phyloP scores from a whole-genome alignment of 2,797 vertebrate species.

The Gila robusta region DNA sequence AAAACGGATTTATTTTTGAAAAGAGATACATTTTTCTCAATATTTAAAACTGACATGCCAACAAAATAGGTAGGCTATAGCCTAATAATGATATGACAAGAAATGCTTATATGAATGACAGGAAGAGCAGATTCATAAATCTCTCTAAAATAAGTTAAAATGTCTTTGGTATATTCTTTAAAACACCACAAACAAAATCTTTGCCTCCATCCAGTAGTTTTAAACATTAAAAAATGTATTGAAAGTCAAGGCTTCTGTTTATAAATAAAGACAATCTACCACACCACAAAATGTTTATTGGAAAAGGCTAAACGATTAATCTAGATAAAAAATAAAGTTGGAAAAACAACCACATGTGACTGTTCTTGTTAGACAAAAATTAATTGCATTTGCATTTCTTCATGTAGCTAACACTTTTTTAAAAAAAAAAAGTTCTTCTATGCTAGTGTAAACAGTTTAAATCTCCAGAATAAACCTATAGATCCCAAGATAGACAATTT shows the following conservation, averaged over 20 bases:
- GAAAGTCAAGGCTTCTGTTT: not conserved
- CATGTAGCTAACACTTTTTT: not conserved
- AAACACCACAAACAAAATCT: not conserved
- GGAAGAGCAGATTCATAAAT: not conserved
- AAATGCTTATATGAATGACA: not conserved
- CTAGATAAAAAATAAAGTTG: not conserved
- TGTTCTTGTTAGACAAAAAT: not conserved
- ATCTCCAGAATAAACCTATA: not conserved
- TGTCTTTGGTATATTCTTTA: not conserved
- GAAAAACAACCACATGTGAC: not conserved
- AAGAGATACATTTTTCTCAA: not conserved
- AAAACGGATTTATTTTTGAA: slow-evolving; percentile 15
- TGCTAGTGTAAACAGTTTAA: not conserved
- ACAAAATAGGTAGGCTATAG: not conserved
- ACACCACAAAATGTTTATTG: not conserved
- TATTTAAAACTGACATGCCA: not conserved
- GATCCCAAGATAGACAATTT: not conserved
- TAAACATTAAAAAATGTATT: not conserved
- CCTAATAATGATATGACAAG: not conserved
- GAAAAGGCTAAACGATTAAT: not conserved
- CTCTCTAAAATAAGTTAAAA: not conserved
- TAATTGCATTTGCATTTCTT: not conserved
- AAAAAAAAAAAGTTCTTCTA: not conserved
- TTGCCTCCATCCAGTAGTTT: not conserved
- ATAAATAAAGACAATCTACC: not conserved